phyloP scores from a whole-genome alignment of 64 coral and sea anemone genomes.

The Exaiptasia diaphana region DNA sequence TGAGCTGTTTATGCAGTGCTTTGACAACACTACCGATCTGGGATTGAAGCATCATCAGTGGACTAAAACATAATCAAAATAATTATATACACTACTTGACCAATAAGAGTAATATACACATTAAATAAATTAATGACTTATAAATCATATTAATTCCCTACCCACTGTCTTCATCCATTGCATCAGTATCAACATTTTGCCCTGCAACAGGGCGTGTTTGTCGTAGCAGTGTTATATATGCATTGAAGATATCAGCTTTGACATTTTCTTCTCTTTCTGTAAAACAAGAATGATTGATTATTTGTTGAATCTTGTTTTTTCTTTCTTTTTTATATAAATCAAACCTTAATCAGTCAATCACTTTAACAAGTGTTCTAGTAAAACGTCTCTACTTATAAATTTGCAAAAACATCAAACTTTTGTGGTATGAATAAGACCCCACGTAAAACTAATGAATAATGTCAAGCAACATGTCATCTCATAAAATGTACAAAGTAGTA shows the following conservation, averaged over 20 bases:
- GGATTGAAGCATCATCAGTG: conserved; percentile 63
- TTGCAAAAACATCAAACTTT: too few species aligned
- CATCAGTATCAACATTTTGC: conserved; percentile 73
- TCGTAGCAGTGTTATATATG: conserved; percentile 87
- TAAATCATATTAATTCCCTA: too few species aligned
- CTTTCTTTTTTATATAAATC: not conserved
- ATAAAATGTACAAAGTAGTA: not conserved
- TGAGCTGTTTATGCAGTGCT: conserved; percentile 91
- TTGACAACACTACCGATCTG: conserved; percentile 88
- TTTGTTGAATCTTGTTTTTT: not conserved
- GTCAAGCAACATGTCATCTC: not conserved
- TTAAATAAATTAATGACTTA: too few species aligned
- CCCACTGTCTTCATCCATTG: conserved; percentile 95
- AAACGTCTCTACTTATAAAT: too few species aligned
- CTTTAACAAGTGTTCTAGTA: too few species aligned
- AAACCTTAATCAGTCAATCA: too few species aligned
- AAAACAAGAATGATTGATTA: not conserved
- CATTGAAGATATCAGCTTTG: conserved; percentile 91
- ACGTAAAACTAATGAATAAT: too few species aligned
- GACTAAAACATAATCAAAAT: conserved; percentile 23
- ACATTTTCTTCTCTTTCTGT: conserved; percentile 97
- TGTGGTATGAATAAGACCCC: too few species aligned
- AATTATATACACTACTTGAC: too few species aligned
- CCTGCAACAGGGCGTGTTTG: conserved; percentile 89
- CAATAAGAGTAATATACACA: too few species aligned